Base-by-base conservation (phyloP, 1,140 invertebrate genomes). In the Asbolus verrucosus region DNA sequence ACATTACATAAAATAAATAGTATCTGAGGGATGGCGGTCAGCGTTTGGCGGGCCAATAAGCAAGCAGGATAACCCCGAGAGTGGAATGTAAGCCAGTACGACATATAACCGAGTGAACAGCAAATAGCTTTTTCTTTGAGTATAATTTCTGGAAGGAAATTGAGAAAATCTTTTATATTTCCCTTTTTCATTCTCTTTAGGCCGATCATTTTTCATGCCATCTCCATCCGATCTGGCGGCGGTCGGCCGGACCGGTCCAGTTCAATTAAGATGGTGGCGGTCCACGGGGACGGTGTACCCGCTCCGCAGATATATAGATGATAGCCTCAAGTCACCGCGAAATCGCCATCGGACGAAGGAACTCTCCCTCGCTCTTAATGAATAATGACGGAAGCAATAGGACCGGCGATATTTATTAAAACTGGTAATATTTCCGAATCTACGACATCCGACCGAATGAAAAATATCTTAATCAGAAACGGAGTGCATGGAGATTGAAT, bases 141-240 rank as follows among this genome's bases (percentile, higher is more conserved):
- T 76, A 80, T 78, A 80, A 80, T 80, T 79, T 78, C 78, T 69
- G 68, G 71, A 74, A 79, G 79, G 79, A 79, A 80, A 80, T 79
- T 80, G 78, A 75, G 75, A 79, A 77, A 78, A 80, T 77, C 74
- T 79, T 76, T 78, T 77, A 77, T 78, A 77, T 78, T 78, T 79
- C 73, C 71, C 67, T 76, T 76, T 78, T 78, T 77, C 74, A 77
- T 76, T 78, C 71, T 76, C 72, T 75, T 78, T 77, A 75, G 73
- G 76, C 76, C 76, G 78, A 79, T 79, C 79, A 80, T 80, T 80
- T 79, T 80, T 80, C 79, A 80, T 79, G 77, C 76, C 77, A 75
- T 79, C 74, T 78, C 76, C 72, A 74, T 75, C 69, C 70, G 76
- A 76, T 76, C 67, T 71, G 19, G 60, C 41, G 60, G 67, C 65